These are phyloP conservation scores for Spodoptera litura DNA, from an alignment of 1,140 invertebrate species.

Conservation along the genomic window DNA sequence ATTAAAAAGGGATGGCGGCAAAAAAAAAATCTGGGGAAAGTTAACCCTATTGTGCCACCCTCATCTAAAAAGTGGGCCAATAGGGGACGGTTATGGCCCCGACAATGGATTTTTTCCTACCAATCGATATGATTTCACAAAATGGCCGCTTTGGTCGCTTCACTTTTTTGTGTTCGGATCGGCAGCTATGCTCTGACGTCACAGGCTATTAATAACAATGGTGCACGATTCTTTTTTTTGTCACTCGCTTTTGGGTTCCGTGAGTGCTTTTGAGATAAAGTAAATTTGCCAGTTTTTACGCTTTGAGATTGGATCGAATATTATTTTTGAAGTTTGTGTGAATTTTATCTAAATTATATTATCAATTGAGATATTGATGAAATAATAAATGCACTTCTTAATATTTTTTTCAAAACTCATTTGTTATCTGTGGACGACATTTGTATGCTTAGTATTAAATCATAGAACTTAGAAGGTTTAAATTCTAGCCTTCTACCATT, in stretches of 20 bases:
- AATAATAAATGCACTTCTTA: no score
- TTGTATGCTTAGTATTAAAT: no score
- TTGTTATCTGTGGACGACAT: no score
- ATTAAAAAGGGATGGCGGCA: slow-evolving; percentile 71
- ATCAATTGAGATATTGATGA: no score
- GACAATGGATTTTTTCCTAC: slow-evolving; percentile 81
- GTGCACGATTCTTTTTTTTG: slow-evolving; percentile 32
- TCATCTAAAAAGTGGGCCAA: slow-evolving; percentile 82
- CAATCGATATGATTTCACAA: slow-evolving; percentile 81
- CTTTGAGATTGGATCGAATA: background rate
- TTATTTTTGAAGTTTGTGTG: background rate
- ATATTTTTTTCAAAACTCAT: no score
- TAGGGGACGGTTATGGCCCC: slow-evolving; percentile 66
- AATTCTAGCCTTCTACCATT: no score
- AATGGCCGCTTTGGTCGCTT: slow-evolving; percentile 68
- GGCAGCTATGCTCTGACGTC: slow-evolving; percentile 40
- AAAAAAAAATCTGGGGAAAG: slow-evolving; percentile 81
- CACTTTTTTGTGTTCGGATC: slow-evolving; percentile 35
- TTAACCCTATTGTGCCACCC: slow-evolving; percentile 72
- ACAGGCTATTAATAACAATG: slow-evolving; percentile 46
- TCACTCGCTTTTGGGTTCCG: slow-evolving; percentile 29
- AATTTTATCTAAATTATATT: no score
- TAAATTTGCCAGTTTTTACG: background rate
- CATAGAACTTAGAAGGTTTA: no score
- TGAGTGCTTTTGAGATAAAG: background rate